phyloP scores from a whole-genome alignment of 2,797 vertebrate genomes.

The Sebastes aleutianus region DNA sequence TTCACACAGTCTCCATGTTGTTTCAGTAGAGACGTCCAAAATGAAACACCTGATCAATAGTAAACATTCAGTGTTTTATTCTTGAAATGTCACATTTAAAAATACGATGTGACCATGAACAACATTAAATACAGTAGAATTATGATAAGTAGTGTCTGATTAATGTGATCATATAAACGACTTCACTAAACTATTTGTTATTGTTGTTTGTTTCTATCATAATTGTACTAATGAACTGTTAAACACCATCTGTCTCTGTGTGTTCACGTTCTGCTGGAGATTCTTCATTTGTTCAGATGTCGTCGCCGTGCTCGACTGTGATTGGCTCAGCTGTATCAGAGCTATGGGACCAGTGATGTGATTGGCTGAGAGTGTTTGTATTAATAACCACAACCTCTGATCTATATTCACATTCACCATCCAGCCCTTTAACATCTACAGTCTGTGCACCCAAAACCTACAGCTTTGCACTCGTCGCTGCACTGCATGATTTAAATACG shows the following conservation, averaged over 20 bases:
- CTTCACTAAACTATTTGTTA: background rate
- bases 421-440: too few relatives aligned
- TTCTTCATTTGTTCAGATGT: background rate
- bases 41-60: background rate
- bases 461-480: too few relatives aligned
- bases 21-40: too few relatives aligned
- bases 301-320: background rate
- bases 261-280: background rate
- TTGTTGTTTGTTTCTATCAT: background rate
- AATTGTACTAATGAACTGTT: background rate
- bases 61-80: background rate
- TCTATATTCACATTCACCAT: too few relatives aligned
- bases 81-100: background rate
- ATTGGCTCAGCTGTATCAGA: too few relatives aligned
- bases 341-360: background rate
- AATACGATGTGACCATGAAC: background rate
- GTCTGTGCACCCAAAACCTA: too few relatives aligned
- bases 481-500: too few relatives aligned
- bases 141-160: background rate
- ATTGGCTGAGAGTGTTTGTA: background rate
- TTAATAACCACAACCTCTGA: too few relatives aligned
- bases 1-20: too few relatives aligned
- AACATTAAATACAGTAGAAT: background rate
- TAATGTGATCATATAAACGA: background rate
- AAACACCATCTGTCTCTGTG: background rate